Base-by-base conservation (phyloP, 2,888 invertebrate species). In the Operophtera brumata region DNA sequence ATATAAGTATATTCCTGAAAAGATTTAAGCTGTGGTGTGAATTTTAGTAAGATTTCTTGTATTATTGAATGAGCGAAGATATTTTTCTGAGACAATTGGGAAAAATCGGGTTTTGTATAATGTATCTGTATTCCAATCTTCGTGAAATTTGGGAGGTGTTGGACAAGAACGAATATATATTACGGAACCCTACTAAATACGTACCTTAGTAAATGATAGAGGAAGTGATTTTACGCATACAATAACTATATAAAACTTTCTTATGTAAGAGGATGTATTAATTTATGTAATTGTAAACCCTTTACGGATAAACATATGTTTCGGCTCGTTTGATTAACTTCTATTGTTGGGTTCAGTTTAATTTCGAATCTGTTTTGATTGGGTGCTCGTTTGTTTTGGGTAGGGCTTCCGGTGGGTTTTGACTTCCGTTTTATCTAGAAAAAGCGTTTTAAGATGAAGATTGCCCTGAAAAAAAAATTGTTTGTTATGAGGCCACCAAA, bases 231-330 rank as follows among this genome's bases (percentile, higher is more conserved):
- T 86, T 83, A 88, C 84, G 84, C 80, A 65, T 78, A 84, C 76
- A 77, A 80, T 73, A 78, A 77, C 68, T 78, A 82, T 74, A 78
- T 78, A 75, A 78, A 84, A 73, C 73, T 77, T 77, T 79, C 73
- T 75, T 75, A 75, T 76, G 50, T 81, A 73, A 78, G 69, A 83
- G 87, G 86, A 86, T 82, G 84, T 86, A 86, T 89, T 88, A 87
- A 89, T 86, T 86, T 86, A 86, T 86, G 76, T 86, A 84, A 87
- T 85, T 84, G 80, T 86, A 80, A 88, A 85, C 85, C 88, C 86
- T 86, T 86, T 77, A 62, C 59, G 69, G 73, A 74, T 76, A 71
- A 55, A 55, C 87, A 88, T 84, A 80, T 88, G 87, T 82, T 84
- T 77, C 71, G 75, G 66, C 65, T 64, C 66, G 65, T 70, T 72